Base-by-base conservation (phyloP, 2,797 vertebrate species). In the Mycteria americana region DNA sequence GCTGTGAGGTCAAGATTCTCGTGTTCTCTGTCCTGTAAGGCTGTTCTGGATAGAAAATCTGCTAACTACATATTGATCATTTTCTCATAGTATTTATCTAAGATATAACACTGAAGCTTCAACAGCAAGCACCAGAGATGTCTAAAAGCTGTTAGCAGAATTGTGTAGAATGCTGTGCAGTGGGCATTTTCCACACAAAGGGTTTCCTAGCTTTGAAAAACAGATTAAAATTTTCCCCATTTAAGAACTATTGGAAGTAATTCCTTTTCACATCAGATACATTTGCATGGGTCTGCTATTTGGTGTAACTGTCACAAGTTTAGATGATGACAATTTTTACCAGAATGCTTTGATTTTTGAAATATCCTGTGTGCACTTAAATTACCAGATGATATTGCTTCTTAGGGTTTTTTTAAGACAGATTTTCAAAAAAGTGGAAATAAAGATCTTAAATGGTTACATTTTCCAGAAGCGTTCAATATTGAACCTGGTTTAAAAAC, bases 1-100 rank as follows among this genome's bases (percentile, higher is more conserved):
- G 91, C 87, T 94, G 2, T 1, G 62, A 93, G 94, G 94, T 97
- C 95, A 97, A 95, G 87, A 89, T 75, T 96, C 87, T 96, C 59
- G 4, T 88, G 73, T 96, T 96, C 87, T 93, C 96, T 81, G 72
- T 91, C 65, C 87, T 88, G 73, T 91, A 77, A 83, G 43, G 14
- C n/a, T 73, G 25, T 54, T 95, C 79, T 79, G 79, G 41, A 86
- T 25, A 78, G 76, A 83, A 92, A 96, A 85, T 45, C 65, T 92
- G 43, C 78, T 69, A 75, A 85, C 57, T 65, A 63, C 4, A 2
- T 85, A 83, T 89, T 83, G 87, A 77, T 81, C 9, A 72, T 89
- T 94, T 96, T 95, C 72, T 88, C 6, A 4, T 33, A 45, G 24
- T 23, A 68, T 85, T 80, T 17, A 43, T 72, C 59, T 51, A 65